Evolutionary conservation across 2,797 vertebrate species (phyloP), one percentile per base, ranked within the genome.

Genomic region (Danio albolineatus): DNA sequence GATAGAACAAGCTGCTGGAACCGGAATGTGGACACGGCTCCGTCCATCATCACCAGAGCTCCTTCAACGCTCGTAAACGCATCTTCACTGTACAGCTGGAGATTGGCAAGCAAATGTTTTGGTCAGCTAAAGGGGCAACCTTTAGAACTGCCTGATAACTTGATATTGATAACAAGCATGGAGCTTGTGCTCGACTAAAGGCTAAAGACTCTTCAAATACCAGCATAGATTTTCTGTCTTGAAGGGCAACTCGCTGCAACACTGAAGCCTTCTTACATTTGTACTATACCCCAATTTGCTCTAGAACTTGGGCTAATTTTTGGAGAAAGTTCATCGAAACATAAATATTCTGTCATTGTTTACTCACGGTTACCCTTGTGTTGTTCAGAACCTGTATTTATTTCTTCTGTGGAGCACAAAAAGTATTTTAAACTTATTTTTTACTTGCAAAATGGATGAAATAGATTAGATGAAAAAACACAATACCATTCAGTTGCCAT

Each of bases 151-250:
- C 19, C 61, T 79, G 56, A 74, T 73, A 66, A 67, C 53, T 73
- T 76, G 64, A 78, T 73, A 53, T 79, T 85, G 44, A 76, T 77
- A 62, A 79, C 36, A 13, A 74, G 39, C 21, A 62, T n/a, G 17
- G 19, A 39, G 44, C 41, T 48, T 62, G 66, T 59, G 71, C 38
- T 56, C 43, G 7, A 41, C 64, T 77, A 64, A 83, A 82, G 41
- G 41, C 75, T 62, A 28, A 83, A 66, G 76, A 79, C 70, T 72
- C 46, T 73, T 83, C 77, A 86, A 82, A 84, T 66, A 84, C 14
- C 69, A 66, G 80, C 43, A 86, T 78, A 12, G 73, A 85, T 85
- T 79, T 82, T 78, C 65, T 75, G 65, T 60, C 77, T 54, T 43
- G 17, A 76, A 73, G 75, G 17, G 8, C 64, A 56, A 43, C 38